phyloP scores from a whole-genome alignment of 1,140 invertebrate species.

The Palaemon carinicauda region DNA sequence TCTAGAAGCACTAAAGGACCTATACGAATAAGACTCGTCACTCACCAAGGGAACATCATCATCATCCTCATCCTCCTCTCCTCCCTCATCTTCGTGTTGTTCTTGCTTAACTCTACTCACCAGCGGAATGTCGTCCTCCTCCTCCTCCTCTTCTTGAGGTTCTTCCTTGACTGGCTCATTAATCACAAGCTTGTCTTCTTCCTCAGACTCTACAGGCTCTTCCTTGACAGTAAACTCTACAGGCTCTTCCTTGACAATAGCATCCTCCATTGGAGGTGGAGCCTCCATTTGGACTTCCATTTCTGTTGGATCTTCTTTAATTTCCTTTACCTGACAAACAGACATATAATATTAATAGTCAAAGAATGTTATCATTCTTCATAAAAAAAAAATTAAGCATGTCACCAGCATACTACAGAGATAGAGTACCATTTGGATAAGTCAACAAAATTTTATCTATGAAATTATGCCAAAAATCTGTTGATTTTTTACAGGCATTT shows the following conservation, averaged over 20 bases:
- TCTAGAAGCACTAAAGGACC: background rate
- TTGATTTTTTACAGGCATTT: no score
- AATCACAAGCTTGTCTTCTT: conserved; percentile 58
- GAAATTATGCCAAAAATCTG: no score
- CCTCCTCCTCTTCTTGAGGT: conserved; percentile 48
- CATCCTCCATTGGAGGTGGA: background rate
- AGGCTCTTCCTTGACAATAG: conserved; percentile 36
- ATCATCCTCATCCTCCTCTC: background rate
- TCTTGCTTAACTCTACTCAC: conserved; percentile 43
- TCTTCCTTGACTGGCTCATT: conserved; percentile 56
- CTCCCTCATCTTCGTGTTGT: conserved; percentile 14
- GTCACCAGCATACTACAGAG: background rate
- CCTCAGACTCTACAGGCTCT: conserved; percentile 52
- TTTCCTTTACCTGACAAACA: background rate
- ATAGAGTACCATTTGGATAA: no score
- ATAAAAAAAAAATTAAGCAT: background rate
- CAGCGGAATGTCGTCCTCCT: conserved; percentile 34
- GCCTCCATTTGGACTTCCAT: background rate
- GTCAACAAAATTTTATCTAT: no score
- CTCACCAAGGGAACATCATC: conserved; percentile 57
- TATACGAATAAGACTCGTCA: background rate
- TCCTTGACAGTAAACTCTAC: conserved; percentile 54
- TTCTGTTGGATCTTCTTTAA: background rate
- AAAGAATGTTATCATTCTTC: background rate
- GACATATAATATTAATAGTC: background rate